Base-by-base conservation (phyloP, 2,113 vertebrate genomes). In the Jaculus jaculus region DNA sequence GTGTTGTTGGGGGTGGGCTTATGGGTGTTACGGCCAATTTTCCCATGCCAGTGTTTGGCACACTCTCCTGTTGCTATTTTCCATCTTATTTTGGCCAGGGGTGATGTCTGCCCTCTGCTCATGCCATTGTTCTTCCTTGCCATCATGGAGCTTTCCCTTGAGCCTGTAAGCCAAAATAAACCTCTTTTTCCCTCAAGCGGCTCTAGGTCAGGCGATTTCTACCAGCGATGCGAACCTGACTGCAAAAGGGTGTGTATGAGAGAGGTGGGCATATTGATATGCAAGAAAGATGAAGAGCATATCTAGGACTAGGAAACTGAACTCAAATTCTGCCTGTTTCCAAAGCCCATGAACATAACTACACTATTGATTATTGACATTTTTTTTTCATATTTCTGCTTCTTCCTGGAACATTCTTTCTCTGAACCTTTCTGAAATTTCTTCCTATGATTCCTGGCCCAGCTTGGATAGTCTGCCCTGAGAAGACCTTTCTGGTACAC, bases 381-480 rank as follows among this genome's bases (percentile, higher is more conserved):
- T 86, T 91, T 63, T 47, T 86, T 91, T 63, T 89, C 18, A 54
- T 93, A 91, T 23, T 86, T 42, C 51, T 21, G 16, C 42, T 37
- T 93, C 39, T 83, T 78, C 75, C n/a, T 78, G 24, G n/a, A 30
- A 74, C 78, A 30, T 20, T 11, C 47, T 93, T 91, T 87, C 39
- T 37, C 23, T 89, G 6, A 7, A 79, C 87, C 4, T 87, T 20
- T 28, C 84, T 90, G 65, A 83, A 86, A 85, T 42, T 54, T 61
- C 17, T 92, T 28, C 37, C 47, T 7, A 63, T 91, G 81, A 39
- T 73, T 87, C 51, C 88, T 60, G 66, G 34, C 30, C 28, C 18
- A 74, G 24, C 16, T 92, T 24, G 73, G 42, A 68, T 79, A 90
- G 47, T 42, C 3, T 72, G 3, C 32, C 12, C n/a, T 80, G 23